phyloP scores from a whole-genome alignment of 2,888 invertebrate species.

The Carcina quercana region DNA sequence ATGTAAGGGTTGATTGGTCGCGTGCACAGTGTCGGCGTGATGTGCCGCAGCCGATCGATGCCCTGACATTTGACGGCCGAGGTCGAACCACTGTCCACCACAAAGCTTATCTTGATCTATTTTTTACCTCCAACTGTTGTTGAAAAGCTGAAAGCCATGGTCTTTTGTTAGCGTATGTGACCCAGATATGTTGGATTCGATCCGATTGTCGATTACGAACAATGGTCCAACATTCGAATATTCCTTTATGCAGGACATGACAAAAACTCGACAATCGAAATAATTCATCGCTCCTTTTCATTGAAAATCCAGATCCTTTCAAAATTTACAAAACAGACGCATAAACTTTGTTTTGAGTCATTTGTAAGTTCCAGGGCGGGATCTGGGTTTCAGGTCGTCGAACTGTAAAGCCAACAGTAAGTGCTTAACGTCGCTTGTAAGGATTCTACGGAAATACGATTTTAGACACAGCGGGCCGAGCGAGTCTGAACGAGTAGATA shows the following conservation, averaged over 20 bases:
- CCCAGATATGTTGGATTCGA: conserved; percentile 56
- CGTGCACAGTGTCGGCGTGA: conserved; percentile 44
- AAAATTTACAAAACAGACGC: no score
- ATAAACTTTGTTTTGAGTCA: no score
- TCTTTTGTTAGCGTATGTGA: conserved; percentile 57
- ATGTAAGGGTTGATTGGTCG: conserved; percentile 29
- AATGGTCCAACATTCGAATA: conserved; percentile 36
- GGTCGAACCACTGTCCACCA: conserved; percentile 67
- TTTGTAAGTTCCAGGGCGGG: conserved; percentile 44
- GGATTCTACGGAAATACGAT: conserved; percentile 74
- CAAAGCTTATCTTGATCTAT: conserved; percentile 68
- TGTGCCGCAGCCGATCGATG: conserved; percentile 59
- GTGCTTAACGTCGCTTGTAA: conserved; percentile 70
- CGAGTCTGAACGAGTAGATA: conserved; percentile 31
- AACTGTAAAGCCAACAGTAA: conserved; percentile 67
- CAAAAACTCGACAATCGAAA: no score
- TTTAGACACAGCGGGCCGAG: conserved; percentile 56
- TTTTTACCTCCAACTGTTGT: conserved; percentile 45
- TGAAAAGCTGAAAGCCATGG: conserved; percentile 45
- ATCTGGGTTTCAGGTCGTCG: conserved; percentile 59
- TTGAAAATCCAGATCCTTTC: no score
- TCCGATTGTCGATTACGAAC: conserved; percentile 44
- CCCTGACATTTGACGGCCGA: conserved; percentile 65
- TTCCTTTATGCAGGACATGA: no score
- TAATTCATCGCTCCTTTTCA: no score